Evolutionary conservation across 2,113 vertebrate genomes (phyloP).

Genomic region (Acinonyx jubatus): DNA sequence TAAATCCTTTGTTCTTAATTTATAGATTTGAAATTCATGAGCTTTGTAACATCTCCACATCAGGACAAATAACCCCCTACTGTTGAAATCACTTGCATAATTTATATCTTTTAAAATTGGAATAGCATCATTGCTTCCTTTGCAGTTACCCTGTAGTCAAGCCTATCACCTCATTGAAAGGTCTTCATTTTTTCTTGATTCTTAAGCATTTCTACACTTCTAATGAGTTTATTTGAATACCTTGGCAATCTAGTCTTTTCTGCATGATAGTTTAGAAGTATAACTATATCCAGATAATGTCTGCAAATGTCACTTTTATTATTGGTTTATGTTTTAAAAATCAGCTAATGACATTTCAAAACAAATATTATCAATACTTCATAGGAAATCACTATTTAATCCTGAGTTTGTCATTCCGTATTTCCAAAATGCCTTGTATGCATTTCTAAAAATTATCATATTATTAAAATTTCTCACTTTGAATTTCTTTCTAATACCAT

Average conservation of each 20-base stretch:
- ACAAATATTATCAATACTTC: not conserved
- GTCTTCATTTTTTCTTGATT: slow-evolving; percentile 58
- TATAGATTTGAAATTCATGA: slow-evolving; percentile 77
- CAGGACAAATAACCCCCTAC: slow-evolving; percentile 60
- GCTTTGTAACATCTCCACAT: slow-evolving; percentile 59
- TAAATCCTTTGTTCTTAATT: slow-evolving; percentile 68
- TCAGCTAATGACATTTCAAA: not conserved
- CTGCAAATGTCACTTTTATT: not conserved
- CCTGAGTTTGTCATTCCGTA: not conserved
- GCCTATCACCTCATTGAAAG: slow-evolving; percentile 38
- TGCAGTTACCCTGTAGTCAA: slow-evolving; percentile 53
- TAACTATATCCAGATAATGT: not conserved
- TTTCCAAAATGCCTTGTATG: not conserved
- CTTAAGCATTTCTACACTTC: slow-evolving; percentile 41
- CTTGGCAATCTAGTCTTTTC: not conserved
- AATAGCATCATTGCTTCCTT: slow-evolving; percentile 47
- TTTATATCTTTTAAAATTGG: slow-evolving; percentile 63
- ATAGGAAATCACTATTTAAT: not conserved
- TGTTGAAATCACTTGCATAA: slow-evolving; percentile 69
- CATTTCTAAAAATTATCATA: not conserved
- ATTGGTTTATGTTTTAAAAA: not conserved
- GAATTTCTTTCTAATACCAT: not conserved
- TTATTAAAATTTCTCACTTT: not conserved
- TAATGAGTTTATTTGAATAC: not conserved
- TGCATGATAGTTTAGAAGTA: not conserved